These are phyloP conservation scores for Chalcis sispes DNA, from an alignment of 2,888 invertebrate species.

Conservation along the genomic window DNA sequence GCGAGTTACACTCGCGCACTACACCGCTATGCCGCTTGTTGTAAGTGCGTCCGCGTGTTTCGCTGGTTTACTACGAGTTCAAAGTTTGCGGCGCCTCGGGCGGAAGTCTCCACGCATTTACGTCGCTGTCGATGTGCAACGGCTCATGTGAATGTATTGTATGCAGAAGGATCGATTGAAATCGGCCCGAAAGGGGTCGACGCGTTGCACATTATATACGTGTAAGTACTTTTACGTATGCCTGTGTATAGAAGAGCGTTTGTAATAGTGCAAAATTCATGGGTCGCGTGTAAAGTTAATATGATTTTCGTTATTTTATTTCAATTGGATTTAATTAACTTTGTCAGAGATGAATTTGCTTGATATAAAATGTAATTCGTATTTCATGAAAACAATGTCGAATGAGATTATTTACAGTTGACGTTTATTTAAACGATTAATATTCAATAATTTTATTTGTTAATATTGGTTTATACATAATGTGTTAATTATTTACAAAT, in stretches of 20 bases:
- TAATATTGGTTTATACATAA: no score
- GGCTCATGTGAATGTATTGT: no score
- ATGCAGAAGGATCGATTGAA: conserved; percentile 40
- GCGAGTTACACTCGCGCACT: neutral
- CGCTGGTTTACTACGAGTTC: conserved; percentile 31
- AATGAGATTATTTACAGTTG: no score
- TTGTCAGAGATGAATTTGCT: conserved; percentile 20
- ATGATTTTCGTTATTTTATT: conserved; percentile 20
- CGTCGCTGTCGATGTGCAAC: no score
- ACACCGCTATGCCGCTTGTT: neutral
- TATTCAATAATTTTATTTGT: no score
- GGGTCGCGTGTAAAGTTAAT: conserved; percentile 28
- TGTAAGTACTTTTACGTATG: no score
- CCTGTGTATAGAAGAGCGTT: neutral
- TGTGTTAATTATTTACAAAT: no score
- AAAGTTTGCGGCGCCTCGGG: conserved; percentile 49
- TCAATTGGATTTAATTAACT: conserved; percentile 15
- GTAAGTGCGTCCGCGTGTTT: conserved; percentile 14
- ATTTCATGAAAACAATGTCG: no score
- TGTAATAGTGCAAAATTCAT: conserved; percentile 29
- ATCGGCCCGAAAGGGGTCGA: conserved; percentile 28
- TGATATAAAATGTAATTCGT: no score
- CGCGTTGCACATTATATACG: neutral
- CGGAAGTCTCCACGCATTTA: conserved; percentile 27
- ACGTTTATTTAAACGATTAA: no score